Evolutionary conservation across 2,113 vertebrate species (phyloP), one percentile per base, ranked within the genome.

Genomic region (Nibea albiflora): DNA sequence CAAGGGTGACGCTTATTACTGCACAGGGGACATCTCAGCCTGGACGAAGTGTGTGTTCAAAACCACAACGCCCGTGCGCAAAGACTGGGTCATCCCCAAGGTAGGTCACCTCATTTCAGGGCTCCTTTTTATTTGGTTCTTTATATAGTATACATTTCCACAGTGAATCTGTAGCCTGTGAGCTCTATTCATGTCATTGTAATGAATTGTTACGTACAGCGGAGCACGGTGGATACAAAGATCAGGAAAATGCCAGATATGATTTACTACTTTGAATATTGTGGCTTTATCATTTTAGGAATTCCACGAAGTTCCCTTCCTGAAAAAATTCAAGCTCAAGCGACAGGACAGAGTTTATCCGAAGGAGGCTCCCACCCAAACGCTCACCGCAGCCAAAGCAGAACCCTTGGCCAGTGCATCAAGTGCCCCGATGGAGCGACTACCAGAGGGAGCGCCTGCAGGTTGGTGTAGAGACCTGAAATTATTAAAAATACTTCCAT

Each of bases 41-140:
- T 99, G 98, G 98, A 99, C 98, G 14, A 99, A 99, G 88, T 99
- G 98, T 22, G 96, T 97, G 84, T 95, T 95, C 89, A 99, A 95
- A 94, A 98, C 95, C 0, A 90, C 95, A 89, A 96, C 83, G 1
- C 98, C 98, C 17, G 81, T 74, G 68, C 96, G 97, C 60, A 97
- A 96, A 64, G 96, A 98, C 56, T 99, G 97, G 97, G 77, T 96
- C 17, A 97, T 88, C 65, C 98, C 98, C 0, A 97, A 99, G 96
- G 98, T 99, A 74, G 49, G 93, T 83, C 17, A 44, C 42, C n/a
- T 78, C 66, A 26, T 53, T 60, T 58, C 49, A 60, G 16, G 6
- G 17, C 44, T 62, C 8, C 44, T 31, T 24, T 35, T 35, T 35
- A 9, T 39, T 19, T 39, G 31, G 2, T 28, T n/a, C 22, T 15